phyloP scores from a whole-genome alignment of 2,888 invertebrate species.

The Cataglyphis livida region DNA sequence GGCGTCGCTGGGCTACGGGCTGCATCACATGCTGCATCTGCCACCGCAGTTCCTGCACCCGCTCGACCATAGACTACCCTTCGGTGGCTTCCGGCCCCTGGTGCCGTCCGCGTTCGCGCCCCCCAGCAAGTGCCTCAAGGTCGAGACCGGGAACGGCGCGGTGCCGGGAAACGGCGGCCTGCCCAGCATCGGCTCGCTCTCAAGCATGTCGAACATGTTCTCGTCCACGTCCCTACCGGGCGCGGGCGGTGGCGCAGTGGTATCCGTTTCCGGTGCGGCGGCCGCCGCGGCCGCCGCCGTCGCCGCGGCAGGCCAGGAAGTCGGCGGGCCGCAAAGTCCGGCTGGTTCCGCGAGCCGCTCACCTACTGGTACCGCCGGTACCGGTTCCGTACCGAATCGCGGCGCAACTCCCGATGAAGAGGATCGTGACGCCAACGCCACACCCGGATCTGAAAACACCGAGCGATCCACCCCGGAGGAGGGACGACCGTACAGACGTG shows the following conservation, averaged over 20 bases:
- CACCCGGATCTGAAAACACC: constrained; percentile 86
- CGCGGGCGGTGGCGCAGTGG: constrained; percentile 74
- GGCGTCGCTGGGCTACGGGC: constrained; percentile 87
- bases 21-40: constrained; percentile 90
- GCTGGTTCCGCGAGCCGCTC: constrained; percentile 84
- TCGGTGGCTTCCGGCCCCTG: constrained; percentile 88
- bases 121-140: constrained; percentile 88
- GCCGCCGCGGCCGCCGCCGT: constrained; percentile 59
- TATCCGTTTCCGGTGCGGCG: constrained; percentile 67
- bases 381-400: constrained; percentile 77
- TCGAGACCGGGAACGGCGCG: constrained; percentile 79
- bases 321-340: constrained; percentile 83
- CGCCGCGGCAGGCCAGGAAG: constrained; percentile 72
- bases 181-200: constrained; percentile 82
- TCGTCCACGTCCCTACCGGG: constrained; percentile 82
- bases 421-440: constrained; percentile 85
- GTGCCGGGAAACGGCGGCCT: constrained; percentile 79
- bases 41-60: constrained; percentile 91
- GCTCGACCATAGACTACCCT: constrained; percentile 88
- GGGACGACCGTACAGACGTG: constrained; percentile 85
- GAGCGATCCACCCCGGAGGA: constrained; percentile 86
- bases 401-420: constrained; percentile 83
- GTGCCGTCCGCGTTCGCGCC: constrained; percentile 90
- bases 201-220: constrained; percentile 85
- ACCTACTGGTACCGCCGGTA: constrained; percentile 76